Percentiles rank a stretch among this genome's conserved stretches.
Conservation (phyloP, 2,797 vertebrate species). For the Botia kubotai region DNA sequence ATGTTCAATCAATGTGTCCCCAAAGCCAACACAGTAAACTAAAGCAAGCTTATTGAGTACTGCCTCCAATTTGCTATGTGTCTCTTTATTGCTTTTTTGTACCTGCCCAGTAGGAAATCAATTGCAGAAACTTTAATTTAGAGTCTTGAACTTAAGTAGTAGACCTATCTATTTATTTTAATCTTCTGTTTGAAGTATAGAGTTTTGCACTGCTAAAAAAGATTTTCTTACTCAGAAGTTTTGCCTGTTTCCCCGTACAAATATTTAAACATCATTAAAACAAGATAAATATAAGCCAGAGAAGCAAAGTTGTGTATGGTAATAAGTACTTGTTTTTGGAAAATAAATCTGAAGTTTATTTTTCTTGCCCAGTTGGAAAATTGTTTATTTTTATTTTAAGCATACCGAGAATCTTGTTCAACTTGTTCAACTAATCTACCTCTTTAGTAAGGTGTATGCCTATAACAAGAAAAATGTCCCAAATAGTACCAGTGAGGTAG, state of each 20-base stretch:
- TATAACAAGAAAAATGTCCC: background rate
- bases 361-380: background rate
- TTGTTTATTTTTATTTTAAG: background rate
- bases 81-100: conserved; percentile 51
- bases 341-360: background rate
- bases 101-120: conserved; percentile 48
- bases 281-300: background rate
- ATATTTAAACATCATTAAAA: conserved; percentile 7
- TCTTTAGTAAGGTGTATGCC: background rate
- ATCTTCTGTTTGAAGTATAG: conserved; percentile 1
- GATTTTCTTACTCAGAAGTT: background rate
- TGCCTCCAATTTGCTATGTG: conserved; percentile 58
- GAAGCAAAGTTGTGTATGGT: background rate
- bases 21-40: conserved; percentile 85
- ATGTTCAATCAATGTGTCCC: conserved; percentile 85
- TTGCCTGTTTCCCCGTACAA: background rate
- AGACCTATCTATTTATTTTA: conserved; percentile 14
- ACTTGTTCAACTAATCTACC: background rate
- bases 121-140: conserved; percentile 46
- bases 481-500: background rate
- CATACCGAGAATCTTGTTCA: background rate
- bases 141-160: background rate
- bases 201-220: background rate
- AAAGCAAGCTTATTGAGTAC: conserved; percentile 76
- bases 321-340: background rate